A percentile compares a stretch with the other conserved stretches of the same genome.
phyloP scores from a whole-genome alignment of 2,888 invertebrate genomes.

The Neoascia interrupta region DNA sequence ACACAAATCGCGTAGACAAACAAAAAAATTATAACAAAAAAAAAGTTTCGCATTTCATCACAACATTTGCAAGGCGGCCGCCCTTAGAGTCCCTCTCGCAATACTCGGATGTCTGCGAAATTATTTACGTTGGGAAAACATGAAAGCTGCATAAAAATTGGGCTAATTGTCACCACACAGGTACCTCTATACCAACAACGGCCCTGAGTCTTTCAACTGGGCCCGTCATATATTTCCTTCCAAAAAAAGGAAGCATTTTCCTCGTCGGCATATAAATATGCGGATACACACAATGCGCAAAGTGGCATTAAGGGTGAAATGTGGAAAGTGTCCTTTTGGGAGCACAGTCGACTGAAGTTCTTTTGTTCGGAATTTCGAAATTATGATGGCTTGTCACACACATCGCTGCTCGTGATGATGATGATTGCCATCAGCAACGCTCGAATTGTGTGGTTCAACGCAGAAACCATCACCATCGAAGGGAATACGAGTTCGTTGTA shows the following conservation, averaged over 20 bases:
- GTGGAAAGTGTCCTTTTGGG: constrained; percentile 57
- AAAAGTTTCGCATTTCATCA: constrained; percentile 60
- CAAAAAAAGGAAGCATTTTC: constrained; percentile 22
- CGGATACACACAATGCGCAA: constrained; percentile 13
- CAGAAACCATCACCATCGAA: constrained; percentile 7
- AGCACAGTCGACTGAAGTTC: constrained; percentile 51
- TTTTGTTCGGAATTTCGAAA: constrained; percentile 49
- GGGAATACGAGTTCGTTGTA: not conserved
- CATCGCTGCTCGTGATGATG: constrained; percentile 16
- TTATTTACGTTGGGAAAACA: constrained; percentile 60
- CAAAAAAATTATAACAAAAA: constrained; percentile 42
- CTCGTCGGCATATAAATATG: constrained; percentile 26
- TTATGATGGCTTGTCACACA: constrained; percentile 67
- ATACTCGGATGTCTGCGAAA: constrained; percentile 49
- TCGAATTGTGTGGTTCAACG: constrained; percentile 47
- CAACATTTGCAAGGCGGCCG: constrained; percentile 32
- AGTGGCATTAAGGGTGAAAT: constrained; percentile 23
- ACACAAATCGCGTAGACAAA: constrained; percentile 42
- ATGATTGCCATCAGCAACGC: constrained; percentile 35
- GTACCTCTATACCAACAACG: constrained; percentile 14
- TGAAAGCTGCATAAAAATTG: constrained; percentile 52
- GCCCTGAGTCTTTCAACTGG: constrained; percentile 25
- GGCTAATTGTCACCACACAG: constrained; percentile 65
- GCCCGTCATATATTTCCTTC: constrained; percentile 1
- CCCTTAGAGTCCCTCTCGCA: not conserved